Base-by-base conservation (phyloP, 2,888 invertebrate species). In the Polia nebulosa region DNA sequence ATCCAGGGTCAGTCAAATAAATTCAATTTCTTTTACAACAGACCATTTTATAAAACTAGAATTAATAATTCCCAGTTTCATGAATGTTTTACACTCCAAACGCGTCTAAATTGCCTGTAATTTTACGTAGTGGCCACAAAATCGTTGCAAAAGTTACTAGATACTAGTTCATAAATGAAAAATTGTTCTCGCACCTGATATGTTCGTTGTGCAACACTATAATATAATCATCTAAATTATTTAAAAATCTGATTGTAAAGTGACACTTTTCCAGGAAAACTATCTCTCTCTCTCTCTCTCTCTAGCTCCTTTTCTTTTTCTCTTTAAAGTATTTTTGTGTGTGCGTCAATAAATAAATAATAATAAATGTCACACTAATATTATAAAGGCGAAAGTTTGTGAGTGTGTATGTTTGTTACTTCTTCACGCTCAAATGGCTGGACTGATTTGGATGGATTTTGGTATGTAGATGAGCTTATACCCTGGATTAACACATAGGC, bases 31-130 rank as follows among this genome's bases (percentile, higher is more conserved):
- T 22, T 29, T 22, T 27, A 36, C 47, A 47, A 7, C 3, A 4
- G n/a, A 25, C 11, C 11, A 41, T 41, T 51, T 25, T 8, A 34
- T 25, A 17, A 25, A 27, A 44, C 8, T 34, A 55, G 7, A 49
- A 72, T 62, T 61, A n/a, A 72, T 44, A 27, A 45, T 75, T 56
- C 17, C 22, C 22, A 61, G 34, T 70, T 44, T 22, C 22, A 60
- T 25, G 20, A 70, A 58, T 58, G 47, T 58, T 76, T 49, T 34
- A 44, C 36, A 25, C 22, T 49, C 25, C 41, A 44, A 62, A 57
- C 34, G n/a, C n/a, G 53, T 39, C 36, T 29, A 52, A 76, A 55
- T 71, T 58, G 44, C 47, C 29, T 6, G 25, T 58, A 44, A 34
- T 29, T 11, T 56, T 29, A 34, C 29, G 41, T 11, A 34, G 53